These are phyloP conservation scores for Otus sunia DNA, from an alignment of 2,113 vertebrate species.

Conservation along the genomic window DNA sequence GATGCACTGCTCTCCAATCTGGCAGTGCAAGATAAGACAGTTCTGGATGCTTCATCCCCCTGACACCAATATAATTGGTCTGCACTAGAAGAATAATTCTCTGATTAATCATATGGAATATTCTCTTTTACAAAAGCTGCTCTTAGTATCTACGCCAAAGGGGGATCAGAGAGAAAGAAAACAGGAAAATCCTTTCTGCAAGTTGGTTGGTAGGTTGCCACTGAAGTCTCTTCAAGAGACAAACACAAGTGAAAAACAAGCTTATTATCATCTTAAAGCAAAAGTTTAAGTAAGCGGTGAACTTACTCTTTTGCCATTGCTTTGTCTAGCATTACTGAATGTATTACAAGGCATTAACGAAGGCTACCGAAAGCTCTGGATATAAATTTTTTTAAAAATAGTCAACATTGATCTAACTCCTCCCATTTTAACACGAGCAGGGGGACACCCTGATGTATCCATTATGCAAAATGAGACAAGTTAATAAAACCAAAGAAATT, in stretches of 20 bases:
- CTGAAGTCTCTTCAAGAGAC: neutral
- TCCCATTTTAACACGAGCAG: neutral
- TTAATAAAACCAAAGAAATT: neutral
- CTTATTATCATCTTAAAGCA: neutral
- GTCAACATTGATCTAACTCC: neutral
- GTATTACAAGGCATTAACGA: neutral
- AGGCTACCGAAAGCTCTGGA: neutral
- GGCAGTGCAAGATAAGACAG: neutral
- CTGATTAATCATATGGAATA: neutral
- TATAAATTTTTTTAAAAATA: neutral
- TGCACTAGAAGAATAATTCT: neutral
- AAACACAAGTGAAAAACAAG: neutral
- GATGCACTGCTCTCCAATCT: neutral
- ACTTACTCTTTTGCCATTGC: neutral
- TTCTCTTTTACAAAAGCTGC: neutral
- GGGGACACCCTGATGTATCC: neutral
- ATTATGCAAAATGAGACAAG: neutral
- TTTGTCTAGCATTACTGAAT: neutral
- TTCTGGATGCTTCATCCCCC: neutral
- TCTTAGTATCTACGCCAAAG: neutral
- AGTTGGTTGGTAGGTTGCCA: neutral
- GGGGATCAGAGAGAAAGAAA: neutral
- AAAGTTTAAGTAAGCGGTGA: neutral
- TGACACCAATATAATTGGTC: neutral
- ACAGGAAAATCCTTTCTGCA: neutral